Evolutionary conservation across 1,140 invertebrate species (phyloP).

Genomic region (Mamestra configurata): DNA sequence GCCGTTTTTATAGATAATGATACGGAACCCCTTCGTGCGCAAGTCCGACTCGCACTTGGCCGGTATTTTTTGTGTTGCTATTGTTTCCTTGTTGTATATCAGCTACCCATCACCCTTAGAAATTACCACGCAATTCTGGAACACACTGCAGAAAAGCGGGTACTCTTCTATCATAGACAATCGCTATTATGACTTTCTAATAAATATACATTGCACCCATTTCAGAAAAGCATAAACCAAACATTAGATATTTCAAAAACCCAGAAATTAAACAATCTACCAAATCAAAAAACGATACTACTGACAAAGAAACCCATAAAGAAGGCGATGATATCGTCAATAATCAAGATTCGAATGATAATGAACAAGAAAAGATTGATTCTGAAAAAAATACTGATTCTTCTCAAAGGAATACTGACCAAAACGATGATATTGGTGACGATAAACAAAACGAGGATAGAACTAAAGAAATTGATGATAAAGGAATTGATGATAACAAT

Average conservation of each 20-base stretch:
- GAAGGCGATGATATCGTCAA: not conserved
- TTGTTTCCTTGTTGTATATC: no score
- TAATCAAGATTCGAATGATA: not conserved
- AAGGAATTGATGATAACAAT: not conserved
- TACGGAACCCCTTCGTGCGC: no score
- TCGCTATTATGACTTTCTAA: not conserved
- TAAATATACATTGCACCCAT: not conserved
- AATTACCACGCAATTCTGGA: no score
- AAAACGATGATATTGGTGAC: not conserved
- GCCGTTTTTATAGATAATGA: no score
- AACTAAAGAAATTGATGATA: not conserved
- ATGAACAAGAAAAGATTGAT: not conserved
- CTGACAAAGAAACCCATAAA: not conserved
- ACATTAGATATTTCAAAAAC: conserved; percentile 26
- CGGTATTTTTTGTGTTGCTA: no score
- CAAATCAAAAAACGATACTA: not conserved
- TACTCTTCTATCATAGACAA: not conserved
- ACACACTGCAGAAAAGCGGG: no score
- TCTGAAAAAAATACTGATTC: not conserved
- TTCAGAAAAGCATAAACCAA: not conserved
- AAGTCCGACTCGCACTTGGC: no score
- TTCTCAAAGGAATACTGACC: not conserved
- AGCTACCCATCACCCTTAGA: no score
- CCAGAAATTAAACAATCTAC: not conserved
- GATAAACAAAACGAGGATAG: not conserved